Evolutionary conservation across 2,113 vertebrate species (phyloP).

Genomic region (Planiliza haematocheilus): DNA sequence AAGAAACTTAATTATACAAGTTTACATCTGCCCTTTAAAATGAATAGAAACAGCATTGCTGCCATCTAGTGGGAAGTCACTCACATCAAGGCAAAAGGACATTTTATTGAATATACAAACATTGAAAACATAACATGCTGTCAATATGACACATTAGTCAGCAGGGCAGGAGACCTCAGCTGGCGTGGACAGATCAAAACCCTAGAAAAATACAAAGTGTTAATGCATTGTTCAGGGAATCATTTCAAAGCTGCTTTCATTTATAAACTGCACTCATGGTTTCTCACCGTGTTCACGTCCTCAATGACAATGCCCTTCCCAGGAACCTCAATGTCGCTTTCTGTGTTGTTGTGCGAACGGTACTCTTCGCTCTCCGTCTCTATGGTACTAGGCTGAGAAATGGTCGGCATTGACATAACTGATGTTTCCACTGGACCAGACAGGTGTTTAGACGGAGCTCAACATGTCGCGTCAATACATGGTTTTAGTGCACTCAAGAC

Average conservation of each 20-base stretch:
- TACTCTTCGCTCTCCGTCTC: conserved; percentile 87
- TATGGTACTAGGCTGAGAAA: conserved; percentile 75
- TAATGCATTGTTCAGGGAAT: background rate
- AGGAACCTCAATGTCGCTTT: conserved; percentile 82
- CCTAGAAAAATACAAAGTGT: conserved; percentile 43
- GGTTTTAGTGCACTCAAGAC: too few relatives aligned
- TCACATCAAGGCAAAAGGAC: conserved; percentile 16
- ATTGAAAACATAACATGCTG: conserved; percentile 18
- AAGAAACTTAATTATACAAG: too few relatives aligned
- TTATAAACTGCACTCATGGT: background rate
- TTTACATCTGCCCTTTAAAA: background rate
- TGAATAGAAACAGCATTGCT: background rate
- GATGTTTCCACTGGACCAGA: background rate
- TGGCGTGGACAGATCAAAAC: background rate
- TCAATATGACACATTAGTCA: conserved; percentile 46
- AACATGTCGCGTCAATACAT: too few relatives aligned
- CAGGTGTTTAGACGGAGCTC: too few relatives aligned
- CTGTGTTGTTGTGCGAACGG: conserved; percentile 81
- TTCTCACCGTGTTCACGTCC: conserved; percentile 67
- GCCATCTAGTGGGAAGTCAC: conserved; percentile 66
- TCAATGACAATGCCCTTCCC: conserved; percentile 63
- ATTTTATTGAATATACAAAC: conserved; percentile 65
- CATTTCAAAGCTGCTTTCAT: fast-evolving
- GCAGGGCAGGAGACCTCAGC: conserved; percentile 24
- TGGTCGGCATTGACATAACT: fast-evolving